Evolutionary conservation across 2,797 vertebrate genomes (phyloP).

Genomic region (Sebastes kiyomatsui): DNA sequence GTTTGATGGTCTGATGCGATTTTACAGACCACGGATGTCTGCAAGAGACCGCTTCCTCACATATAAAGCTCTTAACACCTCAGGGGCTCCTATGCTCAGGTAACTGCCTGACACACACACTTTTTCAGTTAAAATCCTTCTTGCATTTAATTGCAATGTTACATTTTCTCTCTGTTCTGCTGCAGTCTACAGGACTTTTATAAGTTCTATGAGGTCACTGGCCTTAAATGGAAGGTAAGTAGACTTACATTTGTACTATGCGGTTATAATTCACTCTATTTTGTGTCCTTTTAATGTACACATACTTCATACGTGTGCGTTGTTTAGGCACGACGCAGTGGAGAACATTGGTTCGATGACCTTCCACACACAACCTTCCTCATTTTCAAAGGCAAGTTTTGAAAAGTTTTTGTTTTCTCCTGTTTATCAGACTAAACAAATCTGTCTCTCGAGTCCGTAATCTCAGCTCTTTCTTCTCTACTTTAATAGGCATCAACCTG

Average conservation of each 20-base stretch:
- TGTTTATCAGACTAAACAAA: not conserved
- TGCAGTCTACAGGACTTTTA: slow-evolving; percentile 94
- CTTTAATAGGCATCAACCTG: slow-evolving; percentile 91
- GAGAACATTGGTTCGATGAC: slow-evolving; percentile 97
- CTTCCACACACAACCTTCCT: slow-evolving; percentile 94
- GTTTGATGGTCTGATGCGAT: slow-evolving; percentile 95
- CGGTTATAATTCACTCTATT: not conserved
- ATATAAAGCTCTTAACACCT: slow-evolving; percentile 93
- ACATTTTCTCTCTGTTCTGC: slow-evolving; percentile 26
- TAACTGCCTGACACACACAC: slow-evolving; percentile 47
- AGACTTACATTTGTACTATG: not conserved
- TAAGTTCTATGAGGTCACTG: slow-evolving; percentile 94
- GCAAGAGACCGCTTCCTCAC: slow-evolving; percentile 92
- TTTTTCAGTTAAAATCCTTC: not conserved
- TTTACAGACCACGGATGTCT: slow-evolving; percentile 93
- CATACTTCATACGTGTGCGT: slow-evolving; percentile 5
- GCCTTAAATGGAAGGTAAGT: slow-evolving; percentile 95
- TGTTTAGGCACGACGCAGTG: slow-evolving; percentile 88
- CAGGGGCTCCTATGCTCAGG: slow-evolving; percentile 88
- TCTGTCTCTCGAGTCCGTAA: not conserved
- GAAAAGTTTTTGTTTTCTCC: not conserved
- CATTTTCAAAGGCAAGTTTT: slow-evolving; percentile 92
- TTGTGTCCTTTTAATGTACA: not conserved
- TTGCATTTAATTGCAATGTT: not conserved
- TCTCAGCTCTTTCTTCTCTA: not conserved